These are phyloP conservation scores for Alosa alosa DNA, from an alignment of 2,113 vertebrate genomes.

Conservation along the genomic window DNA sequence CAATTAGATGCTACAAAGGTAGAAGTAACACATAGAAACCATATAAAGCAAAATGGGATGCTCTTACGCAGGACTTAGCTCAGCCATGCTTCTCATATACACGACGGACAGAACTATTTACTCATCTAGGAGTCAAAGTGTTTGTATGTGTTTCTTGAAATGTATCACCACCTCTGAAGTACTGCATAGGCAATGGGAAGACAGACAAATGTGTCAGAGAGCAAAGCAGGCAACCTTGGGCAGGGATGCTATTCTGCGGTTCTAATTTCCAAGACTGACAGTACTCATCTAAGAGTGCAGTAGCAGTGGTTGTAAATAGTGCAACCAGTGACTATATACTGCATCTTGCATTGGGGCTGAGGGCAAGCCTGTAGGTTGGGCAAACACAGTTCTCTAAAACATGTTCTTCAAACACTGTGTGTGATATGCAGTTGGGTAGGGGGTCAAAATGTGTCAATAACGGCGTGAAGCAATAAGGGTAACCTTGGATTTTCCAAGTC, in stretches of 20 bases:
- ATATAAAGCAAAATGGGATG: background rate
- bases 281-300: background rate
- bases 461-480: background rate
- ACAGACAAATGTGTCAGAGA: background rate
- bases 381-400: background rate
- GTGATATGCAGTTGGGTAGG: no score
- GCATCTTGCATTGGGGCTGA: background rate
- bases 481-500: background rate
- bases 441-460: background rate
- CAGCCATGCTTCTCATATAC: background rate
- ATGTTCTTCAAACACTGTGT: background rate
- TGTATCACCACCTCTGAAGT: background rate
- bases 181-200: background rate
- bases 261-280: background rate
- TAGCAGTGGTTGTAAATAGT: background rate
- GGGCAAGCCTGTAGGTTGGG: background rate
- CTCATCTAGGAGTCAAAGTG: background rate
- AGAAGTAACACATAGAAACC: background rate
- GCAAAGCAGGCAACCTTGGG: background rate
- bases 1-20: background rate
- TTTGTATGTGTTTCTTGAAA: background rate
- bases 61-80: no score
- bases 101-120: background rate
- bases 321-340: background rate
- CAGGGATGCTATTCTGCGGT: background rate